phyloP scores from a whole-genome alignment of 2,113 vertebrate species.

The Cyprinodon brontotheroides region DNA sequence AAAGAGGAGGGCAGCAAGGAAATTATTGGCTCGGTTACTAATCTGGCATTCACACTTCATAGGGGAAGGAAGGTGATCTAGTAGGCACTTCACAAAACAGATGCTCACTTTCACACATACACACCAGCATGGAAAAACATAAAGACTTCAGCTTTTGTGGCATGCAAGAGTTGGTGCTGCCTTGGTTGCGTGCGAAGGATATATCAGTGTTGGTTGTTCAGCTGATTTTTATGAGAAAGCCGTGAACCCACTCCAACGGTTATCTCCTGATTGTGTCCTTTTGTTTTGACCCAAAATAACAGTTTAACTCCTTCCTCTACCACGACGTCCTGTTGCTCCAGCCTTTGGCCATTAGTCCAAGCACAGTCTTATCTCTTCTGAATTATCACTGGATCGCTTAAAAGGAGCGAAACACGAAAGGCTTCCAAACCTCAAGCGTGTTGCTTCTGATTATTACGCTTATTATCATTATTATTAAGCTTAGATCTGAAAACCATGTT shows the following conservation, averaged over 20 bases:
- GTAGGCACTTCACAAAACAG: not conserved
- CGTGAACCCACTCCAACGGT: slow-evolving; percentile 37
- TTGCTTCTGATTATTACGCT: not conserved
- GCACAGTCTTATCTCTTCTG: not conserved
- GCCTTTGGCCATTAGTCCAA: slow-evolving; percentile 2
- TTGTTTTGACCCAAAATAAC: slow-evolving; percentile 24
- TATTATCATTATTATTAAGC: not conserved
- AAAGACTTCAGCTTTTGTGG: not conserved
- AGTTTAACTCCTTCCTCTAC: slow-evolving; percentile 2
- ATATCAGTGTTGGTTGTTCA: slow-evolving; percentile 30
- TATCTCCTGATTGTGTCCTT: slow-evolving; percentile 43
- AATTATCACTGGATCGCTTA: not conserved
- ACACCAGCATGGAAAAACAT: slow-evolving; percentile 11
- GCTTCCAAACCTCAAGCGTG: not conserved
- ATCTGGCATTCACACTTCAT: slow-evolving; percentile 67
- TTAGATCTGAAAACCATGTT: no score
- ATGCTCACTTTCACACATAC: not conserved
- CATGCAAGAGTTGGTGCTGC: slow-evolving; percentile 14
- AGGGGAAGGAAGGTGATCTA: slow-evolving; percentile 71
- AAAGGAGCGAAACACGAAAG: not conserved
- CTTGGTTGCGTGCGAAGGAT: slow-evolving; percentile 55
- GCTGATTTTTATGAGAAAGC: slow-evolving; percentile 31
- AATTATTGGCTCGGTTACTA: slow-evolving; percentile 74
- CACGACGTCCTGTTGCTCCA: slow-evolving; percentile 5
- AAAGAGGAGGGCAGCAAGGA: slow-evolving; percentile 22